These are phyloP conservation scores for Narcine bancroftii DNA, from an alignment of 2,113 vertebrate species.

Conservation along the genomic window DNA sequence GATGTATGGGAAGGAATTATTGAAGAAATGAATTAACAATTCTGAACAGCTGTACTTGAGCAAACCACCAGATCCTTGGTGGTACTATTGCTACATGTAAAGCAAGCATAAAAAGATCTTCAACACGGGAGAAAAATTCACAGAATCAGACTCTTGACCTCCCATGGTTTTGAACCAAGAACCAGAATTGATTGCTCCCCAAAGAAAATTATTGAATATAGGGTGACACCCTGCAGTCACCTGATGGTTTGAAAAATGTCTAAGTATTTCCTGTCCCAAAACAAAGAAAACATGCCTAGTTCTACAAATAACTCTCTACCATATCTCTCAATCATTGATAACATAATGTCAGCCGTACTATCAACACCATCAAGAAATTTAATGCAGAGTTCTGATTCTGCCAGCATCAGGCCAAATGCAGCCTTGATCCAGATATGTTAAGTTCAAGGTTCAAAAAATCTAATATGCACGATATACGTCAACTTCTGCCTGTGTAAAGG, in stretches of 20 bases:
- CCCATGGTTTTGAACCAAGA: neutral
- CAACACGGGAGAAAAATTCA: neutral
- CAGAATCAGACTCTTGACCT: neutral
- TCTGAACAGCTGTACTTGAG: neutral
- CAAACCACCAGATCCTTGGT: neutral
- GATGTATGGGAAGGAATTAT: neutral
- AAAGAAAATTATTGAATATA: neutral
- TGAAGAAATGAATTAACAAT: neutral
- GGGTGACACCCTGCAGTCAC: neutral
- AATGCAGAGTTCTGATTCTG: neutral
- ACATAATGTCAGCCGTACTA: neutral
- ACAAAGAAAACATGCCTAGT: neutral
- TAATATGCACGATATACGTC: too few species aligned
- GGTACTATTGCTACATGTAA: neutral
- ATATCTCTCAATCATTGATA: neutral
- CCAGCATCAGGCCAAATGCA: neutral
- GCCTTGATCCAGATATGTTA: neutral
- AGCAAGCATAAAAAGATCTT: neutral
- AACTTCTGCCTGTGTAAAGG: too few species aligned
- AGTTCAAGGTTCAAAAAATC: too few species aligned
- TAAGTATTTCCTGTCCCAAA: neutral
- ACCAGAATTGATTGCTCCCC: neutral
- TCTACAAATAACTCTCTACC: neutral
- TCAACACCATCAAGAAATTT: neutral
- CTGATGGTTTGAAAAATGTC: neutral